Percentiles rank a stretch among this genome's conserved stretches.
Evolutionary conservation across 2,888 invertebrate genomes (phyloP).

Genomic region (Plebejus melissa): DNA sequence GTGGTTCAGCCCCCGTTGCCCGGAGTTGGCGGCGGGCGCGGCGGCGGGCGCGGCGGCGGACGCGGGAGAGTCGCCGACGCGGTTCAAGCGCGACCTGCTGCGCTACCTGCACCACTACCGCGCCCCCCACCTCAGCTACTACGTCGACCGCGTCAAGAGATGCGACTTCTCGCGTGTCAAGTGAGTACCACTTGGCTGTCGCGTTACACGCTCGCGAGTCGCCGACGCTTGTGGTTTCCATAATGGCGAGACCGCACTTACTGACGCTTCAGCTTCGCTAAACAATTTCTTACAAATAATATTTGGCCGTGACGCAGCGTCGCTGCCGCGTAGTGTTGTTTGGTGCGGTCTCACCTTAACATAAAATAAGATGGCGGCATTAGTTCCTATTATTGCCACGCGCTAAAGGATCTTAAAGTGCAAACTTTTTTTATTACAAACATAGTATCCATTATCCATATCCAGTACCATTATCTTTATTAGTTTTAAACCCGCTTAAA

Average conservation of each 20-base stretch:
- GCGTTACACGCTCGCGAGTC: background rate
- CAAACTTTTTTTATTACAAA: background rate
- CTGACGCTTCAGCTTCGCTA: too few relatives aligned
- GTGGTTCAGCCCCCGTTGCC: constrained; percentile 93
- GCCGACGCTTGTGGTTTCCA: too few relatives aligned
- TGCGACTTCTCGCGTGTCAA: constrained; percentile 91
- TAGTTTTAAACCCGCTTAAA: background rate
- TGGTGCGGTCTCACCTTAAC: too few relatives aligned
- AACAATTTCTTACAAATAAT: too few relatives aligned
- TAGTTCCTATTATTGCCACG: too few relatives aligned
- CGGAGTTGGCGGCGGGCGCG: constrained; percentile 77
- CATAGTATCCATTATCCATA: too few relatives aligned
- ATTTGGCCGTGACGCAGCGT: too few relatives aligned
- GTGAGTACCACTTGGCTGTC: constrained; percentile 64
- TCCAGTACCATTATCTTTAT: too few relatives aligned
- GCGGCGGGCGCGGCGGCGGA: constrained; percentile 69
- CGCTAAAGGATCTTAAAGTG: too few relatives aligned
- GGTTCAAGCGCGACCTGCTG: constrained; percentile 88
- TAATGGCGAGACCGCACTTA: too few relatives aligned
- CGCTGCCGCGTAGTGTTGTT: too few relatives aligned
- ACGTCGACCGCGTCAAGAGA: constrained; percentile 85
- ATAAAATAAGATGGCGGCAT: too few relatives aligned
- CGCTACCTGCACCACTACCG: constrained; percentile 88
- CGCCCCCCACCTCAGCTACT: constrained; percentile 81
- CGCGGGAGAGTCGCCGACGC: constrained; percentile 89